Base-by-base conservation (phyloP, 1,140 invertebrate genomes). In the Tetranychus cinnabarinus region DNA sequence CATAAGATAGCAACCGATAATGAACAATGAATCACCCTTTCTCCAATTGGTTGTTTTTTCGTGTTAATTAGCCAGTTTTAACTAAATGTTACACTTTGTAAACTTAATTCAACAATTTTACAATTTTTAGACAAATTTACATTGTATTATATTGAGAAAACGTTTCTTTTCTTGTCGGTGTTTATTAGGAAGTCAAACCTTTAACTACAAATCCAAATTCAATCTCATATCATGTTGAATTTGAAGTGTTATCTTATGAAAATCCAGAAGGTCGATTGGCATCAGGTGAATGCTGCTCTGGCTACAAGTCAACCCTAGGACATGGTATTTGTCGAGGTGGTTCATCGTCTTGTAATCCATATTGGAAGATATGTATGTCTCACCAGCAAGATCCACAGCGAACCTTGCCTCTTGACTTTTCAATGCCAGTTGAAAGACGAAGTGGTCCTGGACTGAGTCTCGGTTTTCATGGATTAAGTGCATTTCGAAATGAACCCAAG, bases 181-280 rank as follows among this genome's bases (percentile, higher is more conserved):
- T 23, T 42, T 42, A 6, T 42, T 42, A 42, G 39, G 39, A 42
- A 42, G 39, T 42, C 10, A 42, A 42, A 42, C 39, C 39, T 42
- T 42, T 42, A 10, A 10, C 10, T 42, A 5, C 39, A 6, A 42
- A 42, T 42, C 39, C 39, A 42, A 42, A 42, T 42, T 42, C 50
- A 52, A 52, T 59, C 15, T n/a, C 42, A 13, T 62, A 62, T 35
- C 23, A 15, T 31, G 47, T 37, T 39, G 63, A 64, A 55, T 64
- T 64, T 52, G 55, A 64, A 58, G 48, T 64, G 5, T 15, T 64
- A 8, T 61, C 63, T 39, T 63, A 64, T 45, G 23, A 39, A n/a
- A 57, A 57, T 45, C 42, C 36, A 6, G 59, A 64, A 48, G 63
- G 63, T 23, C 50, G 63, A 42, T 33, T 64, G 33, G 35, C 35